Evolutionary conservation across 2,797 vertebrate genomes (phyloP), one percentile per base, ranked within the genome.

Genomic region (Echeneis naucrates): DNA sequence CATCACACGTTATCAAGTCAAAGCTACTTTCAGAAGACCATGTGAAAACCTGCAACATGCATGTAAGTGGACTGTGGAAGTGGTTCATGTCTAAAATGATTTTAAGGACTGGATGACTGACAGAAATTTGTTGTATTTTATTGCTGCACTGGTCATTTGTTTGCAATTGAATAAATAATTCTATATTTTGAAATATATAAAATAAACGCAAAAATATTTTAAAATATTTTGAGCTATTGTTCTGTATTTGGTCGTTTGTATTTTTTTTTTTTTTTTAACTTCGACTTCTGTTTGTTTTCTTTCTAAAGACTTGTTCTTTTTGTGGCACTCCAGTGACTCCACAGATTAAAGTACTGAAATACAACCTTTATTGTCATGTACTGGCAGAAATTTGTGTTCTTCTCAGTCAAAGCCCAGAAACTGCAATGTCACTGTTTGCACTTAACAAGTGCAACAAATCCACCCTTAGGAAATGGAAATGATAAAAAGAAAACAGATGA

Each of bases 361-460:
- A 8, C 47, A 68, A 26, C 32, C 53, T 61, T 56, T 68, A 17
- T 37, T 44, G 52, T 17, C 37, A 66, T 60, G 48, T 69, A 32
- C 44, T 63, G 63, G 26, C 44, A 48, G 16, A 58, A 69, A 56
- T 10, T 42, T 42, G 19, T 19, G 71, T 7, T 17, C 37, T 16
- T 7, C 12, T 52, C 32, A 47, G 30, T 51, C 47, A 11, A 21
- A 8, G 40, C 24, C 40, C 38, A 0, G 0, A 40, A 52, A 32
- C 16, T 27, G 4, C 0, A 0, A 1, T 40, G 14, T 67, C 47
- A 68, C 4, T 4, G 5, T 19, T 37, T n/a, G 30, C 52, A 2
- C 2, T 40, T 32, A 35, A 11, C 35, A 44, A 63, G 21, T 7
- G 42, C 12, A 23, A 24, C 17, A 50, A 35, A 17, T 40, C 14